Percentiles rank a stretch among this genome's conserved stretches.
Evolutionary conservation across 2,113 vertebrate species (phyloP).

Genomic region (Microtus oregoni): DNA sequence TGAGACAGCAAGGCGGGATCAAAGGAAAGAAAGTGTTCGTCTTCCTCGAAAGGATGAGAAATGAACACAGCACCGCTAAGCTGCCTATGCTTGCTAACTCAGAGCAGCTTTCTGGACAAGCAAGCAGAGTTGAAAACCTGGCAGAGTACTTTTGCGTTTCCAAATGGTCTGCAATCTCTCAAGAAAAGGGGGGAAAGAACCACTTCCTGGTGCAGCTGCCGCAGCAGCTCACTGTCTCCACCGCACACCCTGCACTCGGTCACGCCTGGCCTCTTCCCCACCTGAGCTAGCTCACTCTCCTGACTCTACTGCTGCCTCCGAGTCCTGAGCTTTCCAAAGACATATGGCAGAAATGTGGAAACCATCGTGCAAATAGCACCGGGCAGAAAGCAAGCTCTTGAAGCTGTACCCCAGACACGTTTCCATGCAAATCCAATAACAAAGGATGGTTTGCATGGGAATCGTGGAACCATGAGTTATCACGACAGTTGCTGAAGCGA

Average conservation of each 20-base stretch:
- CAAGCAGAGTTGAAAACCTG: conserved; percentile 75
- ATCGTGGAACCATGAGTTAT: conserved; percentile 51
- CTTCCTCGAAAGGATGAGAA: conserved; percentile 67
- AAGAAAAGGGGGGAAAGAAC: conserved; percentile 47
- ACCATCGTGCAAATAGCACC: background rate
- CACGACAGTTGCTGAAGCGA: conserved; percentile 50
- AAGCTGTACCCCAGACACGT: conserved; percentile 10
- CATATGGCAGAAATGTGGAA: conserved; percentile 75
- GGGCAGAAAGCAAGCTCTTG: conserved; percentile 25
- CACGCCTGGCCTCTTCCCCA: background rate
- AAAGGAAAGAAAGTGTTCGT: background rate
- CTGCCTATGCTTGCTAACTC: conserved; percentile 29
- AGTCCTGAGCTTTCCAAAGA: conserved; percentile 49
- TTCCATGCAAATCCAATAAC: conserved; percentile 73
- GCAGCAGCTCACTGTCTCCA: conserved; percentile 28
- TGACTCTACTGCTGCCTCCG: conserved; percentile 30
- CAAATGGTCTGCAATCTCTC: conserved; percentile 50
- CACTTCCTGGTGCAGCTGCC: conserved; percentile 67
- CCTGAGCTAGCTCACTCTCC: conserved; percentile 41
- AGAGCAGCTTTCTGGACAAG: conserved; percentile 65
- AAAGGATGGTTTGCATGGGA: conserved; percentile 52
- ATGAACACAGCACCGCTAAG: conserved; percentile 31
- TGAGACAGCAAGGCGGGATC: background rate
- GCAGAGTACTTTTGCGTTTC: conserved; percentile 65
- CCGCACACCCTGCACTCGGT: background rate